These are phyloP conservation scores for Discoglossus pictus DNA, from an alignment of 2,797 vertebrate species.

Conservation along the genomic window DNA sequence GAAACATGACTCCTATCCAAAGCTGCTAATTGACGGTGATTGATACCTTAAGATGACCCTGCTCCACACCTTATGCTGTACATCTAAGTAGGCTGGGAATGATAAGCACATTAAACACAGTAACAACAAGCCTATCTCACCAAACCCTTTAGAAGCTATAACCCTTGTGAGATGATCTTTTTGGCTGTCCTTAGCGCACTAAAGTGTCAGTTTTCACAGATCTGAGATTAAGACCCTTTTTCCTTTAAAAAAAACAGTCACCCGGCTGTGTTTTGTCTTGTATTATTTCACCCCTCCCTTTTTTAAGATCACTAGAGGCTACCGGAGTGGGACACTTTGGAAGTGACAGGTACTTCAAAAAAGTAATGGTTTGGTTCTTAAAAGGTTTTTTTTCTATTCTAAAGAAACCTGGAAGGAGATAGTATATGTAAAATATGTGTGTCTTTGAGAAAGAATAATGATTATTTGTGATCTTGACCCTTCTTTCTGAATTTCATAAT, in stretches of 20 bases:
- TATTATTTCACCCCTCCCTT: neutral
- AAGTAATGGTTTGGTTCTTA: neutral
- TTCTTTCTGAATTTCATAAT: too few species aligned
- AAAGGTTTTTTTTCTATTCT: neutral
- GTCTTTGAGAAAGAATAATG: too few species aligned
- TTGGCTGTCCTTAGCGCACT: neutral
- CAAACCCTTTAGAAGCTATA: conserved; percentile 2
- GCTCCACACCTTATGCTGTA: conserved; percentile 3
- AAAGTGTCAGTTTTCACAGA: conserved; percentile 46
- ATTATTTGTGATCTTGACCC: too few species aligned
- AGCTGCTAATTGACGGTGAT: conserved; percentile 10
- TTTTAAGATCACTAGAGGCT: conserved; percentile 7
- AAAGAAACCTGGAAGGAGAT: neutral
- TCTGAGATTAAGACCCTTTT: conserved; percentile 15
- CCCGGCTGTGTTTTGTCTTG: conserved; percentile 14
- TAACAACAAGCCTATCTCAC: conserved; percentile 18
- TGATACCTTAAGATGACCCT: conserved; percentile 7
- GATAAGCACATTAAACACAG: conserved; percentile 17
- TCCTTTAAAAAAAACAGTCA: conserved; percentile 12
- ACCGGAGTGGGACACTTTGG: conserved; percentile 4
- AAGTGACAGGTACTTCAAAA: conserved; percentile 24
- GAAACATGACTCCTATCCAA: neutral
- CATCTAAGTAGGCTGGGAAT: conserved; percentile 7
- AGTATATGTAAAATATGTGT: too few species aligned
- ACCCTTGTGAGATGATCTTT: neutral